Conservation (phyloP, 2,113 vertebrate genomes). For the Daphoenositta chrysoptera region DNA sequence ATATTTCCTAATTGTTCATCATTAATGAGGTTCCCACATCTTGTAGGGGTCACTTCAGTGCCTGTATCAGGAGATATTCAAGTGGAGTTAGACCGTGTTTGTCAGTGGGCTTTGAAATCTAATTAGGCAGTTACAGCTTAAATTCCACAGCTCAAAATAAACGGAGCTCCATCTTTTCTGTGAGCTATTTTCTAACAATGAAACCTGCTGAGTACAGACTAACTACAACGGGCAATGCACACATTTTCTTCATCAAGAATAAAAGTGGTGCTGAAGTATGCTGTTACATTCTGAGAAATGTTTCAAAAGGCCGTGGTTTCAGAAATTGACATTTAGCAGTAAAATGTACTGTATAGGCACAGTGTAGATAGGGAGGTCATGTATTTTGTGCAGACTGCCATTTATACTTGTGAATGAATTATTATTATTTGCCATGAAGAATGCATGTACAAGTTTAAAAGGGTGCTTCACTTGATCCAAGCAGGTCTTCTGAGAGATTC, state of each 20-base stretch:
- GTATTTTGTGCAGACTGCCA: background rate
- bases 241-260: conserved; percentile 28
- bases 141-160: conserved; percentile 55
- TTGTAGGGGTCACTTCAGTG: background rate
- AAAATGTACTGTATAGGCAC: background rate
- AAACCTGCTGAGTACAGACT: conserved; percentile 48
- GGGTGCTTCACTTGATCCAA: background rate
- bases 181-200: conserved; percentile 59
- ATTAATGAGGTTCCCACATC: background rate
- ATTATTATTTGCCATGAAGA: background rate
- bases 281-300: conserved; percentile 17
- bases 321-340: background rate
- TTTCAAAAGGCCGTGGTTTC: background rate
- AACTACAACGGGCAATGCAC: background rate
- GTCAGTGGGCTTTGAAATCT: conserved; percentile 53
- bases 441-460: background rate
- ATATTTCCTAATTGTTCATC: background rate
- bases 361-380: background rate
- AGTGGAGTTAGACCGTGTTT: background rate
- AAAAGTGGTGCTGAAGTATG: conserved; percentile 10
- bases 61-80: background rate
- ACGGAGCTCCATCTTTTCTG: conserved; percentile 2
- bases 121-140: conserved; percentile 39
- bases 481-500: background rate
- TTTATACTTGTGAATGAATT: background rate